A percentile compares a stretch with the other conserved stretches of the same genome.
phyloP scores from a whole-genome alignment of 2,888 invertebrate genomes.

The Standfussiana lucernea region DNA sequence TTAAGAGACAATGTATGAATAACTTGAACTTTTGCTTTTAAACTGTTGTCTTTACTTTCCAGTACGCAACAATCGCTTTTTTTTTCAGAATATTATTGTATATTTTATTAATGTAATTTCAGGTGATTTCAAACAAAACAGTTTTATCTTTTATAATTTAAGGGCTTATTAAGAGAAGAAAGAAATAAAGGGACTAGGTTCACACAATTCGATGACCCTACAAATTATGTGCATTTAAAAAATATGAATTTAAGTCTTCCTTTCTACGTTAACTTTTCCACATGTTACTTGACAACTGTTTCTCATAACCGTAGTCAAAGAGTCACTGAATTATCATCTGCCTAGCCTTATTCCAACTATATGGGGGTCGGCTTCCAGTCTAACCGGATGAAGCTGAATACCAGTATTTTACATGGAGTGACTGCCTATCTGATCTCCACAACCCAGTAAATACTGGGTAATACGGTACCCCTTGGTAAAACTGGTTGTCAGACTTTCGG shows the following conservation, averaged over 20 bases:
- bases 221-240: neutral
- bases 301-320: too few relatives aligned
- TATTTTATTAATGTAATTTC: too few relatives aligned
- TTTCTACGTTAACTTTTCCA: neutral
- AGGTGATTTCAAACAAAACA: neutral
- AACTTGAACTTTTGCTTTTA: neutral
- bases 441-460: too few relatives aligned
- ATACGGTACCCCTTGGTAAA: too few relatives aligned
- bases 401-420: too few relatives aligned
- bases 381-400: too few relatives aligned
- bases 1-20: neutral
- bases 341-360: too few relatives aligned
- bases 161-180: neutral
- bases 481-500: too few relatives aligned
- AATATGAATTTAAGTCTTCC: neutral
- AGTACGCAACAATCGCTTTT: neutral
- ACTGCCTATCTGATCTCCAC: too few relatives aligned
- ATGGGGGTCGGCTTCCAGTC: too few relatives aligned
- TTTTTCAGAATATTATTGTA: too few relatives aligned
- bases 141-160: neutral
- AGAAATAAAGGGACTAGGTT: neutral
- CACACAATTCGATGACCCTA: neutral
- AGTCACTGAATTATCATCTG: conserved; percentile 3
- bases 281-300: neutral
- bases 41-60: neutral